A percentile compares a stretch with the other conserved stretches of the same genome.
Evolutionary conservation across 2,797 vertebrate genomes (phyloP).

Genomic region (Hafferia zeledoni): DNA sequence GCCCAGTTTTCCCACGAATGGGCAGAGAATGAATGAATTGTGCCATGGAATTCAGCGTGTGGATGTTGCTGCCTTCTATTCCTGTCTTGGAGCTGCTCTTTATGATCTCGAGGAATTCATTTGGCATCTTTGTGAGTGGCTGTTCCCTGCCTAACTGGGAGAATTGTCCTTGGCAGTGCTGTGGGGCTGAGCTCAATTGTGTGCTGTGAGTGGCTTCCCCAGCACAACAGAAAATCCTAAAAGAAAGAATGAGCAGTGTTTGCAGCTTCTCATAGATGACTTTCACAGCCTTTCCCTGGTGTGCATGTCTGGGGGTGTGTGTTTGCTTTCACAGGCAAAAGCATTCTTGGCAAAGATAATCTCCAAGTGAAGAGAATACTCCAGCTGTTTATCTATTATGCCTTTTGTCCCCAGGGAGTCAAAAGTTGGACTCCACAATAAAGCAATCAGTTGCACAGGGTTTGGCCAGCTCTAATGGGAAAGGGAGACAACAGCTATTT

Average conservation of each 20-base stretch:
- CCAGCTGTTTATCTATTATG: constrained; percentile 42
- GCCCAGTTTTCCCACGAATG: neutral
- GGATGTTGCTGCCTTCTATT: neutral
- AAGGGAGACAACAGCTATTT: neutral
- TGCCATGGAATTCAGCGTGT: neutral
- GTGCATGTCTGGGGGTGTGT: neutral
- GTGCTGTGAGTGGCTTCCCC: neutral
- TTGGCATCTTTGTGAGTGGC: neutral
- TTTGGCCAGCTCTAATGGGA: constrained; percentile 9
- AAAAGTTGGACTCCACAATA: constrained; percentile 38
- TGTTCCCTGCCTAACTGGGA: neutral
- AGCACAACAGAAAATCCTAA: neutral
- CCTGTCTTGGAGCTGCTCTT: neutral
- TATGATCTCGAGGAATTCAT: neutral
- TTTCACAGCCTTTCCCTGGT: constrained; percentile 30
- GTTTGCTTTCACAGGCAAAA: constrained; percentile 46
- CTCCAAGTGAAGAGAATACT: constrained; percentile 16
- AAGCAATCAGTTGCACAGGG: constrained; percentile 20
- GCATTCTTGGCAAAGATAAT: constrained; percentile 48
- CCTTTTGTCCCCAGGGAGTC: constrained; percentile 39
- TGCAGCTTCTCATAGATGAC: neutral
- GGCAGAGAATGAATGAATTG: neutral
- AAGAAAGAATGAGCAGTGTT: neutral
- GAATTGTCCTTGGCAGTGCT: neutral
- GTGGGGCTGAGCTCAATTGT: neutral